Percentiles rank a stretch among this genome's conserved stretches.
These are phyloP conservation scores for Ceriagrion tenellum DNA, from an alignment of 2,888 invertebrate species.

Conservation along the genomic window DNA sequence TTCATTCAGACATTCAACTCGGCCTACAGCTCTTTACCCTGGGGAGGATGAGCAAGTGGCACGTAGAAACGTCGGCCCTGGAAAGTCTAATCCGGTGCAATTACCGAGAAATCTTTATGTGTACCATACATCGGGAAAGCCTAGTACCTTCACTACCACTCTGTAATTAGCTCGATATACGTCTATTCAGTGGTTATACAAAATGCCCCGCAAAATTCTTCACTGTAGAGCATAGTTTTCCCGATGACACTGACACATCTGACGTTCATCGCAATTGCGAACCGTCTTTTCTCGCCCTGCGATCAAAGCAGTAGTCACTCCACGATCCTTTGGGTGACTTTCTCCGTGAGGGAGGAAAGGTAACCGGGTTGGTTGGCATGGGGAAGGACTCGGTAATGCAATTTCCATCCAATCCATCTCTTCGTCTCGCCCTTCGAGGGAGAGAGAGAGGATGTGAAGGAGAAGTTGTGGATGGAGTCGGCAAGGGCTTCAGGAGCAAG, in stretches of 20 bases:
- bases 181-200: too few relatives aligned
- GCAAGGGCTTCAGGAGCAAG: background rate
- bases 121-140: too few relatives aligned
- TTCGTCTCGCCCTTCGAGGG: background rate
- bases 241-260: background rate
- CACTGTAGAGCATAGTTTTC: background rate
- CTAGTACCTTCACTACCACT: too few relatives aligned
- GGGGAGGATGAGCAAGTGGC: too few relatives aligned
- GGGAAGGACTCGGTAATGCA: slow-evolving; percentile 43
- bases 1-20: too few relatives aligned
- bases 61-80: too few relatives aligned
- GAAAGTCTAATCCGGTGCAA: too few relatives aligned
- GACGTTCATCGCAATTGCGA: background rate
- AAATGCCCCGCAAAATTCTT: too few relatives aligned
- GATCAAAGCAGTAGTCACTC: background rate
- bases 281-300: background rate
- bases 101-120: too few relatives aligned
- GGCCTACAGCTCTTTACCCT: too few relatives aligned
- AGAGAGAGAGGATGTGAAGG: background rate
- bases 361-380: slow-evolving; percentile 26
- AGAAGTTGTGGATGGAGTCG: background rate
- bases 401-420: slow-evolving; percentile 66
- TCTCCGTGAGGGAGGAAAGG: slow-evolving; percentile 37
- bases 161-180: too few relatives aligned
- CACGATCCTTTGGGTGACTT: slow-evolving; percentile 21